Conservation (phyloP, 2,113 vertebrate species). For the Turnix velox region DNA sequence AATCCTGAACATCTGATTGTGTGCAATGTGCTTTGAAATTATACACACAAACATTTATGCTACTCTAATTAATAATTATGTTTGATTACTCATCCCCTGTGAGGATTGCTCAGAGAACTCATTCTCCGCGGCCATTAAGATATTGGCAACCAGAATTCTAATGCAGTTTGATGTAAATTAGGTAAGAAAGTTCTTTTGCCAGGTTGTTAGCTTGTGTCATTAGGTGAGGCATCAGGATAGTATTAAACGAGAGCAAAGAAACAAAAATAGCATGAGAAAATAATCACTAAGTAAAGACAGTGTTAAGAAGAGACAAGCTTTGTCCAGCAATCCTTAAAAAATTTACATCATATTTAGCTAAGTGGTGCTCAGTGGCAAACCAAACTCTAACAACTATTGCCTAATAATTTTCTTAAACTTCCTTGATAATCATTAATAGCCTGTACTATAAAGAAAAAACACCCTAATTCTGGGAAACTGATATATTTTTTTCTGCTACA, state of each 20-base stretch:
- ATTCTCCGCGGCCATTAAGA: neutral
- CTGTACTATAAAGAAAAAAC: neutral
- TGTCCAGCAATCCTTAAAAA: neutral
- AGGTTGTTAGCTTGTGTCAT: neutral
- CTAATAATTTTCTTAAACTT: neutral
- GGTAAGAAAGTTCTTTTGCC: neutral
- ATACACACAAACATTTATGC: neutral
- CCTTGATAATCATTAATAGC: neutral
- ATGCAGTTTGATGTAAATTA: neutral
- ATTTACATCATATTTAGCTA: neutral
- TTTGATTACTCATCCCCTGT: neutral
- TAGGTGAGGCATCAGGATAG: neutral
- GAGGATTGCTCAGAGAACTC: neutral
- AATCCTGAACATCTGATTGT: neutral
- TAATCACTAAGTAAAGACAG: neutral
- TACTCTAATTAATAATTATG: neutral
- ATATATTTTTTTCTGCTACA: neutral
- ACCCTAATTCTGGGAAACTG: neutral
- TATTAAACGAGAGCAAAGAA: neutral
- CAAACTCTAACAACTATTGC: neutral
- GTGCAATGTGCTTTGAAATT: neutral
- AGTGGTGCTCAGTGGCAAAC: neutral
- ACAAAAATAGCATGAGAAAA: neutral
- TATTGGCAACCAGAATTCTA: neutral
- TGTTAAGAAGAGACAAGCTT: neutral